Conservation (phyloP, 2,113 vertebrate species). For the Malurus melanocephalus region DNA sequence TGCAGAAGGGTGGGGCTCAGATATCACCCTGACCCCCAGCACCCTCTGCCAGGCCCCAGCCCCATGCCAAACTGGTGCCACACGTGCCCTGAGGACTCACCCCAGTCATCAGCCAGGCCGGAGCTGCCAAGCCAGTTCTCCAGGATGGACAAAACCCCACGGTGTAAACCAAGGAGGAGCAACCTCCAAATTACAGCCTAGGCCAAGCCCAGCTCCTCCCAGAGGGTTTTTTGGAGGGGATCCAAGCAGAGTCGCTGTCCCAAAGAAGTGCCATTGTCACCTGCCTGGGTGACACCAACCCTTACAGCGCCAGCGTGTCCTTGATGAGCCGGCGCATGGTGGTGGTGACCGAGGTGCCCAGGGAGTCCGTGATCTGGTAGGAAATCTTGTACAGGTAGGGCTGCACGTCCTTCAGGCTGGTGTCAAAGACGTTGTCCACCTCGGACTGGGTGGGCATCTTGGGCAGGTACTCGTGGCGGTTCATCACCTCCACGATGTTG, state of each 20-base stretch:
- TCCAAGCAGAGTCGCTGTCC: not conserved
- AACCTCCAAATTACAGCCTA: not conserved
- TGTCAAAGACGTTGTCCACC: constrained; percentile 98
- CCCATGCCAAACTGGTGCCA: not conserved
- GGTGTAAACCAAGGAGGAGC: not conserved
- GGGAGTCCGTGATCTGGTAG: constrained; percentile 92
- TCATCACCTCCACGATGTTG: constrained; percentile 97
- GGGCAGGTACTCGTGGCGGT: constrained; percentile 94
- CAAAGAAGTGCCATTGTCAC: not conserved
- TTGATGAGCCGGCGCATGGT: constrained; percentile 97
- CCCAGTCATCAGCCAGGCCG: not conserved
- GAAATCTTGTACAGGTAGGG: constrained; percentile 97
- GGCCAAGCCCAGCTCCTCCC: not conserved
- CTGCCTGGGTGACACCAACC: not conserved
- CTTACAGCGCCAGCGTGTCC: constrained; percentile 91
- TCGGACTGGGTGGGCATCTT: constrained; percentile 98
- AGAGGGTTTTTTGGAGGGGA: not conserved
- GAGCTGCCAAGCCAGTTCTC: not conserved
- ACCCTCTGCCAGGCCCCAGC: not conserved
- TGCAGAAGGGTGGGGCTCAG: not conserved
- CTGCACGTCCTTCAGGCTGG: constrained; percentile 92
- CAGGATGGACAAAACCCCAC: fast-evolving
- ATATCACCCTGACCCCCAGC: not conserved
- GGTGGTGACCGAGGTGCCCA: constrained; percentile 94
- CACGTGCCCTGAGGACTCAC: not conserved